Percentiles rank a stretch among this genome's conserved stretches.
Evolutionary conservation across 2,888 invertebrate species (phyloP).

Genomic region (Elysia crispata): DNA sequence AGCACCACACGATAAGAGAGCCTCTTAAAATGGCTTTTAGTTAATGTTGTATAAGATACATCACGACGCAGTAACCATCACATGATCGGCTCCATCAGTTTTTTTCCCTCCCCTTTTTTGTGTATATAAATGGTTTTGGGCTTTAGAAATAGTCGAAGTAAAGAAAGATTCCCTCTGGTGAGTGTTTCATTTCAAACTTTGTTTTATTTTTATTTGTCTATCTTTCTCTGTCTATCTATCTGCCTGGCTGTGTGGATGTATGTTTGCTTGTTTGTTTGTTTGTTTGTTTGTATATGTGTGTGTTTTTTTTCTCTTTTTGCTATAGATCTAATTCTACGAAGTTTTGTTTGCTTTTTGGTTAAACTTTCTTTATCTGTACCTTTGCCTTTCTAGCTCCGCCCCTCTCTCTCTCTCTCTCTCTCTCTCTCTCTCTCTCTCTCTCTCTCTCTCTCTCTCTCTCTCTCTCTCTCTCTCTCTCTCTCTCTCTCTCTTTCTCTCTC

Average conservation of each 20-base stretch:
- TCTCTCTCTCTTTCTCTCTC: not conserved
- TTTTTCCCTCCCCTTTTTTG: too few relatives aligned
- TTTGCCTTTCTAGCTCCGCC: not conserved
- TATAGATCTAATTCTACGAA: not conserved
- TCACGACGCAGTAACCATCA: too few relatives aligned
- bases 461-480: not conserved
- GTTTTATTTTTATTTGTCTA: not conserved
- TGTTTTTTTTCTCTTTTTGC: not conserved
- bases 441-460: conserved; percentile 1
- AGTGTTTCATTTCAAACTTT: not conserved
- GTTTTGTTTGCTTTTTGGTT: not conserved
- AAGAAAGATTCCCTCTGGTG: too few relatives aligned
- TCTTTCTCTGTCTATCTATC: conserved; percentile 1
- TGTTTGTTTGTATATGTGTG: too few relatives aligned
- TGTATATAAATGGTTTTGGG: too few relatives aligned
- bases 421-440: not conserved
- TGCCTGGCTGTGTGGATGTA: not conserved
- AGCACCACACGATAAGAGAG: too few relatives aligned
- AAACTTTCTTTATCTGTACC: not conserved
- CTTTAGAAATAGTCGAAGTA: too few relatives aligned
- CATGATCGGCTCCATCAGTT: too few relatives aligned
- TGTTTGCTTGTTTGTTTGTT: not conserved
- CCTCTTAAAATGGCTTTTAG: too few relatives aligned
- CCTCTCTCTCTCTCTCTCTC: conserved; percentile 12
- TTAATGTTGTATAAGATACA: too few relatives aligned